Evolutionary conservation across 2,113 vertebrate genomes (phyloP).

Genomic region (Oreochromis aureus): DNA sequence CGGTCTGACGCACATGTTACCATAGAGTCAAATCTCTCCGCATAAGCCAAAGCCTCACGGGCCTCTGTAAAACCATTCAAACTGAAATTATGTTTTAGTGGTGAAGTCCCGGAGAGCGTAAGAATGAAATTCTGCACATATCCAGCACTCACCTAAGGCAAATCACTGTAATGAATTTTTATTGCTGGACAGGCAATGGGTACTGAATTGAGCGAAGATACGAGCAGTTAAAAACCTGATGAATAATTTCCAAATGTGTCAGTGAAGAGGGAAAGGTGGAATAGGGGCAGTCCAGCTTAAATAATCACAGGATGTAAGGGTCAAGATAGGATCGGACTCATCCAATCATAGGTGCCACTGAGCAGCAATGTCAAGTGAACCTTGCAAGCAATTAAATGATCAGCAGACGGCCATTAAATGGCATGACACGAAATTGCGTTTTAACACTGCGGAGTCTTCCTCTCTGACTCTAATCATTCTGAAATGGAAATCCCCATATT

Average conservation of each 20-base stretch:
- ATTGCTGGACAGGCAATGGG: slow-evolving; percentile 40
- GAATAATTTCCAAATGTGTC: slow-evolving; percentile 42
- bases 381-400: not conserved
- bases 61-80: slow-evolving; percentile 36
- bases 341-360: not conserved
- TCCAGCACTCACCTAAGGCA: slow-evolving; percentile 16
- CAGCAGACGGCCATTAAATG: not conserved
- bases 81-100: slow-evolving; percentile 45
- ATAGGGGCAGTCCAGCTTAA: not conserved
- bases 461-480: slow-evolving; percentile 4
- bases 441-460: not conserved
- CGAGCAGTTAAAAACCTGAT: slow-evolving; percentile 39
- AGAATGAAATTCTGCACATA: slow-evolving; percentile 46
- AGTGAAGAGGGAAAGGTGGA: slow-evolving; percentile 13
- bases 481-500: slow-evolving; percentile 11
- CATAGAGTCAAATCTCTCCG: not conserved
- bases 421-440: not conserved
- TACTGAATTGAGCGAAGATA: slow-evolving; percentile 16
- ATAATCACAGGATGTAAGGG: slow-evolving; percentile 1
- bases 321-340: not conserved
- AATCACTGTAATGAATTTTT: slow-evolving; percentile 45
- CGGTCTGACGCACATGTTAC: not conserved
- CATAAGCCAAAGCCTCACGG: not conserved
- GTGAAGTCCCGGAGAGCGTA: not conserved
- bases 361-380: not conserved